Percentiles rank a stretch among this genome's conserved stretches.
Evolutionary conservation across 2,797 vertebrate species (phyloP).

Genomic region (Borostomias antarcticus): DNA sequence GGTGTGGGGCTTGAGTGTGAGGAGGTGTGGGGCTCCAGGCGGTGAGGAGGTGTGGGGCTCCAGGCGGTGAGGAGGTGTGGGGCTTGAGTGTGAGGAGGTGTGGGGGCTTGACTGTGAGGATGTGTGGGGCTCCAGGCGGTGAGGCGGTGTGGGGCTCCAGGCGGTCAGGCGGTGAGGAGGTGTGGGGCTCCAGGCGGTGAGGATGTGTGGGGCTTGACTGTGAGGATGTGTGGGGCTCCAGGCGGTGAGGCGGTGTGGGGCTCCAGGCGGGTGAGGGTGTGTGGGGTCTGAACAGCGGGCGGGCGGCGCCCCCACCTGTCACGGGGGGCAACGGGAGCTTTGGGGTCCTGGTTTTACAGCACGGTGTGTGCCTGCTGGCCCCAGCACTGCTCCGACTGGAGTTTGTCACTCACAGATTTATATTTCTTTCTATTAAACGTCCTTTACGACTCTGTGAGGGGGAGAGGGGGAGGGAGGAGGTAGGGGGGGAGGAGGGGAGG

Average conservation of each 20-base stretch:
- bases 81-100: no score
- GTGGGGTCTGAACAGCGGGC: conserved; percentile 34
- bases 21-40: conserved; percentile 26
- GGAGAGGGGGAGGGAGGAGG: conserved; percentile 1
- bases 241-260: no score
- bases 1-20: conserved; percentile 4
- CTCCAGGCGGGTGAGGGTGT: no score
- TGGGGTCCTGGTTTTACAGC: conserved; percentile 69
- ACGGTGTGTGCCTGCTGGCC: conserved; percentile 36
- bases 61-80: no score
- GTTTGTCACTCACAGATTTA: conserved; percentile 76
- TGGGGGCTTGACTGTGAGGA: no score
- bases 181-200: neutral
- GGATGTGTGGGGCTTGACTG: neutral
- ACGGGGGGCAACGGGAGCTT: conserved; percentile 49
- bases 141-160: no score
- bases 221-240: conserved; percentile 29
- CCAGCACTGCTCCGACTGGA: conserved; percentile 53
- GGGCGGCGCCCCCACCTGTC: conserved; percentile 41
- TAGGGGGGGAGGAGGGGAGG: neutral
- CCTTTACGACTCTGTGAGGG: conserved; percentile 66
- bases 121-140: no score
- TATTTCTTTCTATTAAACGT: conserved; percentile 69
- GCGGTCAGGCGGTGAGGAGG: no score
- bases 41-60: no score